Evolutionary conservation across 1,140 invertebrate species (phyloP).

Genomic region (Trachymyrmex cornetzi): DNA sequence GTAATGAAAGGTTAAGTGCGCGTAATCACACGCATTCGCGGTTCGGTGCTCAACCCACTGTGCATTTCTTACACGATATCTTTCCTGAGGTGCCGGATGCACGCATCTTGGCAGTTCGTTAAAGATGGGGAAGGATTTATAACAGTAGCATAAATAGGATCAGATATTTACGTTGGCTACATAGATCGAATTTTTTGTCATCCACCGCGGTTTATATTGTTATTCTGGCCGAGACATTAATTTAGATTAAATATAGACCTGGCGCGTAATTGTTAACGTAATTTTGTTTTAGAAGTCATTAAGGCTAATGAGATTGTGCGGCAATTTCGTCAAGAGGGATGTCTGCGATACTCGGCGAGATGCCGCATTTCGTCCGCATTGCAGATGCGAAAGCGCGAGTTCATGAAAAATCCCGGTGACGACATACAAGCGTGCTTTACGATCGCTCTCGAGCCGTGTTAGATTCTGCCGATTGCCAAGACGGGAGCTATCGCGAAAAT

Average conservation of each 20-base stretch:
- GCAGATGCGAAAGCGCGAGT: constrained; percentile 45
- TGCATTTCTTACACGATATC: not conserved
- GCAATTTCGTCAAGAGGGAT: not conserved
- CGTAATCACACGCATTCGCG: constrained; percentile 51
- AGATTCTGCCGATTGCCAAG: constrained; percentile 33
- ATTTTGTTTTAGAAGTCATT: constrained; percentile 19
- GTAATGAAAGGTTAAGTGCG: constrained; percentile 18
- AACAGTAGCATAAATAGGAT: not conserved
- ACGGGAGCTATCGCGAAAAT: constrained; percentile 39
- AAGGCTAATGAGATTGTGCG: not conserved
- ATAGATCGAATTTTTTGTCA: not conserved
- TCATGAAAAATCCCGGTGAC: constrained; percentile 29
- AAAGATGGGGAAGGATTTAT: not conserved
- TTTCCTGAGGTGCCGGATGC: no score
- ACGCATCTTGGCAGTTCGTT: not conserved
- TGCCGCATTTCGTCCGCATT: constrained; percentile 55
- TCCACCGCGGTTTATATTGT: not conserved
- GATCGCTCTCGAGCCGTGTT: not conserved
- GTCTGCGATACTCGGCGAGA: not conserved
- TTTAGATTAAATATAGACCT: not conserved
- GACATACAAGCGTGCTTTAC: constrained; percentile 18
- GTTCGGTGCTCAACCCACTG: not conserved
- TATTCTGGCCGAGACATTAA: not conserved
- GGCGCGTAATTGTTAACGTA: not conserved
- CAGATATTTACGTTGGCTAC: not conserved